Base-by-base conservation (phyloP, 2,888 invertebrate species). In the Drosophila anceps region DNA sequence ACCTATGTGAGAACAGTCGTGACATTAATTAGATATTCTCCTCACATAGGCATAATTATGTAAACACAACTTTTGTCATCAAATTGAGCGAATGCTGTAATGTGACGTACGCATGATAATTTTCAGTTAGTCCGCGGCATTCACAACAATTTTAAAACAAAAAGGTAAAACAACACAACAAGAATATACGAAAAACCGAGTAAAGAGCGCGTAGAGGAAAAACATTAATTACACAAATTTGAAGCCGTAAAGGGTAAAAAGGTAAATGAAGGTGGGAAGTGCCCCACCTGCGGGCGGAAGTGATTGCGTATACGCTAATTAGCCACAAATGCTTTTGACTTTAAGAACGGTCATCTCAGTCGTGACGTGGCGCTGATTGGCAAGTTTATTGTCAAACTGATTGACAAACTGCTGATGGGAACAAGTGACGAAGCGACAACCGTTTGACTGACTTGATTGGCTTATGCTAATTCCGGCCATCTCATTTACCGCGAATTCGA, bases 271-370 rank as follows among this genome's bases (percentile, higher is more conserved):
- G 18, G 12, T n/a, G n/a, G n/a, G 7, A 15, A 15, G 8, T 18
- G 20, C 6, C 20, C 43, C 43, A 44, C 43, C 37, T 64, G 76
- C 27, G 39, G 43, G 29, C 72, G 71, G 48, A 65, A 51, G 43
- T 84, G 80, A 87, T 84, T 84, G 80, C 68, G 57, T 15, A 18
- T 18, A 51, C 50, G 43, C 61, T 75, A 83, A 84, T 83, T 87
- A 77, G 63, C 68, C 48, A 58, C 67, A 66, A 67, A 55, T 60
- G 75, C 33, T 59, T 44, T 44, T 62, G 75, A 43, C 48, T 35
- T 69, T 50, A 73, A 62, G 51, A 13, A 48, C 48, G 6, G 27
- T 48, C 29, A 44, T 31, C 43, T 18, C 39, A 9, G 9, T 29
- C 43, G 55, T 54, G 35, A 18, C 20, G 24, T 9, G 13, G 35